A percentile compares a stretch with the other conserved stretches of the same genome.
phyloP scores from a whole-genome alignment of 2,888 invertebrate genomes.

The Helicoverpa assulta region DNA sequence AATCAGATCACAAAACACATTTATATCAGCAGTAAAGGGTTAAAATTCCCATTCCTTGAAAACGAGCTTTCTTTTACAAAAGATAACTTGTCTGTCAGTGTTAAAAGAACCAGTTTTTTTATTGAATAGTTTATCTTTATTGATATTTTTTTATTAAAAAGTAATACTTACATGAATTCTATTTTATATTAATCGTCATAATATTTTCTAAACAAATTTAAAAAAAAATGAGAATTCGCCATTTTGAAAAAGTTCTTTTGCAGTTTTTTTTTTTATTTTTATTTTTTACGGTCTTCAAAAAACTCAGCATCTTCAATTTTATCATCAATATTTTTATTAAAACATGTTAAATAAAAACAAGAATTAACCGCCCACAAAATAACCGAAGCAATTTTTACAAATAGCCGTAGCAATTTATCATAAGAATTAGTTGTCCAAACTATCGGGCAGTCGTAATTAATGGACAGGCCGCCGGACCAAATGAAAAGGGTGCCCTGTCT shows the following conservation, averaged over 20 bases:
- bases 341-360: not conserved
- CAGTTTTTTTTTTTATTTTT: too few relatives aligned
- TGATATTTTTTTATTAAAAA: too few relatives aligned
- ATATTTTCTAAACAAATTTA: too few relatives aligned
- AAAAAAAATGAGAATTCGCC: too few relatives aligned
- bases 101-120: conserved; percentile 39
- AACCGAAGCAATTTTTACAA: conserved; percentile 37
- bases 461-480: conserved; percentile 50
- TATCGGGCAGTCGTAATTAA: conserved; percentile 71
- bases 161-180: too few relatives aligned
- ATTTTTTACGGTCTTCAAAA: not conserved
- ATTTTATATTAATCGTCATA: too few relatives aligned
- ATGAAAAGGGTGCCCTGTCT: conserved; percentile 60
- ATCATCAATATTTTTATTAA: too few relatives aligned
- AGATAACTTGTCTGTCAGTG: conserved; percentile 27
- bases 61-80: conserved; percentile 37
- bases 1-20: conserved; percentile 35
- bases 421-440: conserved; percentile 69
- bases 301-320: not conserved
- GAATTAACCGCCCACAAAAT: not conserved
- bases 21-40: conserved; percentile 32
- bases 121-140: not conserved
- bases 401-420: conserved; percentile 64
- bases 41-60: conserved; percentile 43
- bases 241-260: too few relatives aligned